Evolutionary conservation across 2,113 vertebrate species (phyloP), one percentile per base, ranked within the genome.

Genomic region (Miniopterus natalensis): DNA sequence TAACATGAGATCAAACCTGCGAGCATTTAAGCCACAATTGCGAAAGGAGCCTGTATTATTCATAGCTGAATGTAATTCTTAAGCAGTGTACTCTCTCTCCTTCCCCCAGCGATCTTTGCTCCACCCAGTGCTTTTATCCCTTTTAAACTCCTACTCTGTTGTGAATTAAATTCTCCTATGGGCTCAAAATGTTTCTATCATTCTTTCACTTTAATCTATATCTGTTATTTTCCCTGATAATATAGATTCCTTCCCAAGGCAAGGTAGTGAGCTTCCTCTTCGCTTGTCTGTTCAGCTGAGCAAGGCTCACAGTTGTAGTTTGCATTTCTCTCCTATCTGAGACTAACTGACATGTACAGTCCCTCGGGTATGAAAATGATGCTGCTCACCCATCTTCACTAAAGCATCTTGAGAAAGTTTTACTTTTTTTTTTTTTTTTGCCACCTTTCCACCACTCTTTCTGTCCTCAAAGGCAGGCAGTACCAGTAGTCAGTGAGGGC

Each of bases 161-260:
- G 29, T 55, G 5, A 90, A 87, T 83, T 87, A 92, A 97, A 90
- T 71, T 51, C 42, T 84, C n/a, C 55, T 49, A 20, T 55, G 61
- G 73, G 53, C 13, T 90, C 53, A 49, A 31, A 83, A 78, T 21
- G 23, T 96, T 95, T 65, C 87, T 65, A 47, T 79, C 29, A 65
- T 14, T 68, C 53, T 77, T 74, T n/a, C 7, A 81, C 49, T 14
- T 70, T 79, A 92, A 45, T 92, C 53, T 88, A 36, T 57, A 55
- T 47, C 88, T 23, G 17, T 2, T 15, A 51, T 81, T 81, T 92
- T 18, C 23, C 49, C 70, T 90, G 65, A 51, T 40, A 65, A 84
- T 88, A 95, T 59, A 80, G 73, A 88, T 71, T 42, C 53, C 25
- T 21, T 73, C 27, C 49, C 8, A 77, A 42, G 40, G 25, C 77